Base-by-base conservation (phyloP, 1,140 invertebrate genomes). In the Macrosteles quadrilineatus region DNA sequence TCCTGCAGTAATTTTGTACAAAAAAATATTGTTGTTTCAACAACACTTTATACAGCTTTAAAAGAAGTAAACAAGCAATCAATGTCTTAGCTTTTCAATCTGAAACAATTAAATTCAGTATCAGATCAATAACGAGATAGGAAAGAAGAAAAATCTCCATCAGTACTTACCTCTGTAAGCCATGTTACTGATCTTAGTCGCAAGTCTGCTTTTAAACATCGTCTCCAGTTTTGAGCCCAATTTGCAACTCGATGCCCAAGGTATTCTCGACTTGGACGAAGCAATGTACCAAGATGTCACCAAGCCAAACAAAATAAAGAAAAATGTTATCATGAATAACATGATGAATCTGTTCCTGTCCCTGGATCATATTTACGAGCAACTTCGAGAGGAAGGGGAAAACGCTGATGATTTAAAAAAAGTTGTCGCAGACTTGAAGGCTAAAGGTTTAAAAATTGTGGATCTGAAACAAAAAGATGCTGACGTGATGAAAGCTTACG, bases 291-390 rank as follows among this genome's bases (percentile, higher is more conserved):
- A 50, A 19, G 47, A 50, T 50, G 47, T 50, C 14, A 50, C 47
- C 4, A 50, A 6, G n/a, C 47, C 47, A 11, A n/a, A 50, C 47
- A 3, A 4, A 19, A 21, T 50, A 4, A 50, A 19, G n/a, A 50
- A 50, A 50, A 50, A 50, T 19, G 47, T 50, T 21, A 50, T 50
- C 4, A 50, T 50, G 47, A 50, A 50, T 4, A 50, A 50, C 21
- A 50, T 50, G 47, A 17, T 50, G 21, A 50, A 50, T 19, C n/a
- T 50, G n/a, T 50, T 50, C n/a, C 21, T 50, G 47, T 50, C 47
- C 47, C 47, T 50, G 14, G 47, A 50, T 50, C 47, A 50, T 19
- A 50, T 50, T 50, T 50, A 19, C n/a, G 47, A 50, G 21, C 14
- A 50, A 50, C 47, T 50, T 17, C 47, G n/a, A 50, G 47, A 50